Evolutionary conservation across 1,140 invertebrate genomes (phyloP), one percentile per base, ranked within the genome.

Genomic region (Phthorimaea operculella): DNA sequence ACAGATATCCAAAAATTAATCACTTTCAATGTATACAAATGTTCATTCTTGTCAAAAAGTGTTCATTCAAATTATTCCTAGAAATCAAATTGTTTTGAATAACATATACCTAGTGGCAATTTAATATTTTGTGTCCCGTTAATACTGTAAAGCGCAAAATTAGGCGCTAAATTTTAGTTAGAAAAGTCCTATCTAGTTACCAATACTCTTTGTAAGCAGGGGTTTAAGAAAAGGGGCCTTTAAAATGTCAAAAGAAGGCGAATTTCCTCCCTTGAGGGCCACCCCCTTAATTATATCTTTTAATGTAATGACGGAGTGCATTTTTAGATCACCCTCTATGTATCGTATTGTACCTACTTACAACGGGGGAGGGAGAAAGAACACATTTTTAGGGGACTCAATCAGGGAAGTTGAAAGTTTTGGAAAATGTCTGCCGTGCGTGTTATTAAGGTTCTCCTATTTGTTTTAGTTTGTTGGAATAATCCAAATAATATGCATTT

Each of bases 241-340:
- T 81, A 79, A 83, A 81, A 83, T 74, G 80, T 80, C 76, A 76
- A 81, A 83, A 83, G 78, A 83, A 81, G 76, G 68, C 69, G 71
- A 73, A 70, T 76, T 78, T 76, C 78, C 2, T 28, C 21, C 21
- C 75, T 68, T 60, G 68, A 75, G 74, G 78, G 76, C 66, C 54
- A 50, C 73, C 74, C 71, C 72, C 74, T 79, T 81, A 81, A 83
- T 83, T 83, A 83, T 79, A 83, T 81, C 77, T 82, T 82, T 83
- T 80, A 83, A 80, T 74, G 74, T 74, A 73, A 76, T 78, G 77
- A 75, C 73, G 74, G 71, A 77, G 70, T 79, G 75, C 76, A 83
- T 83, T 83, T 83, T 83, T 81, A 74, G 72, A 71, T 59, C 73
- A 64, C 64, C 70, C 62, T 58, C 56, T 70, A 53, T 58, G 47